phyloP scores from a whole-genome alignment of 2,888 invertebrate species.

The Epinotia bilunana region DNA sequence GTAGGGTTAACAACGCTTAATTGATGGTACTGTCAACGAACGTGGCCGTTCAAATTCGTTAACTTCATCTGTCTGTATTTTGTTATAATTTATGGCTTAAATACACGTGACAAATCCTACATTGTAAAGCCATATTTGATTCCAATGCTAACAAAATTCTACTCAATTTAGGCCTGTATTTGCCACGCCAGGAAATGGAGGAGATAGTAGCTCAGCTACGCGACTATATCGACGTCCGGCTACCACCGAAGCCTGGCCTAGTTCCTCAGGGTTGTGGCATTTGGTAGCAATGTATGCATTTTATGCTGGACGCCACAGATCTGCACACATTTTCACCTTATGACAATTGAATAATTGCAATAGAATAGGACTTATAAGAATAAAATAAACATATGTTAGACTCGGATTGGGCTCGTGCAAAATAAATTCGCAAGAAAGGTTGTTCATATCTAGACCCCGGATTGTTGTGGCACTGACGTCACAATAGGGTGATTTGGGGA shows the following conservation, averaged over 20 bases:
- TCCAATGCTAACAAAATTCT: not conserved
- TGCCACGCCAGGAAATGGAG: constrained; percentile 12
- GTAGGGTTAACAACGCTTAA: no score
- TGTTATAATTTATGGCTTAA: no score
- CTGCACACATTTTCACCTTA: not conserved
- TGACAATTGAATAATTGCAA: not conserved
- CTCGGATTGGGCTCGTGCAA: not conserved
- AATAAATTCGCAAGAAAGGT: not conserved
- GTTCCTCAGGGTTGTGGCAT: constrained; percentile 19
- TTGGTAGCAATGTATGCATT: constrained; percentile 3
- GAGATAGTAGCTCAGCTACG: constrained; percentile 17
- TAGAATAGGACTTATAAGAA: no score
- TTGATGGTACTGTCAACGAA: no score
- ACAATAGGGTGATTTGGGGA: no score
- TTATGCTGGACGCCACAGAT: not conserved
- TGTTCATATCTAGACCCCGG: not conserved
- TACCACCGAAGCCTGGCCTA: constrained; percentile 12
- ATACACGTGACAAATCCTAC: no score
- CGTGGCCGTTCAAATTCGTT: no score
- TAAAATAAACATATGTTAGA: not conserved
- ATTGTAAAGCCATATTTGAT: not conserved
- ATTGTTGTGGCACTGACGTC: no score
- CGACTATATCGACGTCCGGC: constrained; percentile 21
- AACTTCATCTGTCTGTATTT: no score
- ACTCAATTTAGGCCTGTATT: not conserved